These are phyloP conservation scores for Phymorhynchus buccinoides DNA, from an alignment of 1,140 invertebrate species.

Conservation along the genomic window DNA sequence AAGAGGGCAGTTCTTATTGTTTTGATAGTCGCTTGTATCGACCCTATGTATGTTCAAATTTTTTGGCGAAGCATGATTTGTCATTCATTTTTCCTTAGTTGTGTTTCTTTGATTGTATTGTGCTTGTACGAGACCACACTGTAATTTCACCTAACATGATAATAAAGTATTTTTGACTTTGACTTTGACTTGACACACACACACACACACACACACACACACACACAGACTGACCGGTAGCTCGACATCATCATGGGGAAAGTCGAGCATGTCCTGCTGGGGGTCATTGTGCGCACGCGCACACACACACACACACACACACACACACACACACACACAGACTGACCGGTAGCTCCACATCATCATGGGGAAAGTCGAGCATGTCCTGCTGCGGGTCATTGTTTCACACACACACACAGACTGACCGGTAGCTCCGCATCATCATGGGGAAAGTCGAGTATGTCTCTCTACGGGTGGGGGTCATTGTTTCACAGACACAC, in stretches of 20 bases:
- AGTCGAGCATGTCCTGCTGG: too few relatives aligned
- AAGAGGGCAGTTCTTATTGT: too few relatives aligned
- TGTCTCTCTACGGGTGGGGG: slow-evolving; percentile 88
- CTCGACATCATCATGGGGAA: slow-evolving; percentile 90
- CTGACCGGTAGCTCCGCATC: slow-evolving; percentile 79
- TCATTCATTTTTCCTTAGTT: too few relatives aligned
- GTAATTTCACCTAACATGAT: too few relatives aligned
- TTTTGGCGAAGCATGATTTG: too few relatives aligned
- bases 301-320: background rate
- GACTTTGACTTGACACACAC: too few relatives aligned
- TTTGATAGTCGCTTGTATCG: too few relatives aligned
- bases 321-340: slow-evolving; percentile 19
- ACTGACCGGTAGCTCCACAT: slow-evolving; percentile 78
- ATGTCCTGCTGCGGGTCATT: slow-evolving; percentile 94
- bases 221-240: slow-evolving; percentile 59
- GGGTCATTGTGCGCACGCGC: too few relatives aligned
- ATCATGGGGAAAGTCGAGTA: slow-evolving; percentile 91
- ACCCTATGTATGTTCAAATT: too few relatives aligned
- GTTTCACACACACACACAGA: slow-evolving; percentile 68
- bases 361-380: slow-evolving; percentile 90
- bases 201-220: background rate
- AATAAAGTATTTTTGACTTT: too few relatives aligned
- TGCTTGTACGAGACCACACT: too few relatives aligned
- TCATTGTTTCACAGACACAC: slow-evolving; percentile 81
- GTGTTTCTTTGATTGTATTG: too few relatives aligned